Conservation (phyloP, 2,113 vertebrate species). For the Cinclus mexicanus region DNA sequence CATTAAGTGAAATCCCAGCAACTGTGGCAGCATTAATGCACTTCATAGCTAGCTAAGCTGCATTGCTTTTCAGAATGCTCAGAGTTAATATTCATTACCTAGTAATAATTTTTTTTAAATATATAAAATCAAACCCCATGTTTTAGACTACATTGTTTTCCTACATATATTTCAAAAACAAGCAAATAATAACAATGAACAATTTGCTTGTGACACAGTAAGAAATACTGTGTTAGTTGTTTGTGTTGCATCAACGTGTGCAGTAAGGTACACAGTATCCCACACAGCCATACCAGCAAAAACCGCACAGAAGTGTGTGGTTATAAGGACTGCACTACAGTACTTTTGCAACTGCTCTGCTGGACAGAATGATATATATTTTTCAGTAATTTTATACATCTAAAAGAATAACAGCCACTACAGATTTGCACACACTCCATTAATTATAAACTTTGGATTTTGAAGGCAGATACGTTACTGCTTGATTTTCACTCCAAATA, state of each 20-base stretch:
- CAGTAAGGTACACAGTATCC: background rate
- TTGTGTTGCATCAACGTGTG: background rate
- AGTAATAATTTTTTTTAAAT: background rate
- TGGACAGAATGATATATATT: background rate
- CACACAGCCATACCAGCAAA: background rate
- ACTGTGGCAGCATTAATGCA: background rate
- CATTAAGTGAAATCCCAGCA: background rate
- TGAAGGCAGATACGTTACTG: background rate
- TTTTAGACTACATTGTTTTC: background rate
- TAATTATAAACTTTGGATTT: background rate
- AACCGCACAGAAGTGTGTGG: background rate
- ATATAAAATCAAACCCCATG: background rate
- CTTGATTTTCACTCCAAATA: background rate
- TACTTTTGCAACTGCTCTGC: background rate
- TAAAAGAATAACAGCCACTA: background rate
- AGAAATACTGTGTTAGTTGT: background rate
- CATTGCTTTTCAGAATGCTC: background rate
- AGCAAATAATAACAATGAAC: background rate
- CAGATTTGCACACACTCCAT: background rate
- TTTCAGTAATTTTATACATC: background rate
- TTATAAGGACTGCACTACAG: background rate
- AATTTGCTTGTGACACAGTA: background rate
- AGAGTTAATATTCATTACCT: background rate
- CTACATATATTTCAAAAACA: background rate
- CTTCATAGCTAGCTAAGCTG: background rate